A percentile compares a stretch with the other conserved stretches of the same genome.
Conservation (phyloP, 2,888 invertebrate genomes). For the Augiades crinisus region DNA sequence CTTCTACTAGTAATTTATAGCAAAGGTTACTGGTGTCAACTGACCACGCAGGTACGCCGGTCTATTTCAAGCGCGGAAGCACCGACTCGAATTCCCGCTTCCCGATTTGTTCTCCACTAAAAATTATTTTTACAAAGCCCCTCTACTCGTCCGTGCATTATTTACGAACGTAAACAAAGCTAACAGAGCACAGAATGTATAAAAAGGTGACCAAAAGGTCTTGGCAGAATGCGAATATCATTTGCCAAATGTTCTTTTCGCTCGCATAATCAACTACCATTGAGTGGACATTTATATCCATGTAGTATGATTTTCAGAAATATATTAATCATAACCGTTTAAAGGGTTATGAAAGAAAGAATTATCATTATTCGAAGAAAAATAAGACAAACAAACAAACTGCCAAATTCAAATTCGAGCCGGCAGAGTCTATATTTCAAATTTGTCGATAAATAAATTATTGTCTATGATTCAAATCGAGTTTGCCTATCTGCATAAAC, state of each 20-base stretch:
- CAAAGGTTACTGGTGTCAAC: slow-evolving; percentile 26
- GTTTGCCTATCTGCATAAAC: not conserved
- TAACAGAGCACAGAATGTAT: not conserved
- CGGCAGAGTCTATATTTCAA: not conserved
- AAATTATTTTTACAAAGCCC: slow-evolving; percentile 18
- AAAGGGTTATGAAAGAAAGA: no score
- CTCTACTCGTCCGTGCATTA: slow-evolving; percentile 9
- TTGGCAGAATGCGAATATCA: not conserved
- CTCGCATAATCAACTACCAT: not conserved
- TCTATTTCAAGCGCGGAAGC: slow-evolving; percentile 30
- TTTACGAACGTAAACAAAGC: slow-evolving; percentile 11
- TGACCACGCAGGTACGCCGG: slow-evolving; percentile 26
- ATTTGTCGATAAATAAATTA: not conserved
- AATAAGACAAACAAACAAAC: not conserved
- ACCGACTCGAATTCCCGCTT: slow-evolving; percentile 18
- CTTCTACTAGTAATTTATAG: slow-evolving; percentile 3
- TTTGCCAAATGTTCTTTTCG: not conserved
- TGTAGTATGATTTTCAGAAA: no score
- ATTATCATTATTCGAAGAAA: no score
- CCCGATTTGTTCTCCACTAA: slow-evolving; percentile 19
- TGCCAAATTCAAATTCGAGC: not conserved
- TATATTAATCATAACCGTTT: not conserved
- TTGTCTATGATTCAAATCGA: not conserved
- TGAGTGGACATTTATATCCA: not conserved
- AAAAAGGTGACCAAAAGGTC: slow-evolving; percentile 8